Conservation (phyloP, 2,888 invertebrate genomes). For the Schizotus pectinicornis region DNA sequence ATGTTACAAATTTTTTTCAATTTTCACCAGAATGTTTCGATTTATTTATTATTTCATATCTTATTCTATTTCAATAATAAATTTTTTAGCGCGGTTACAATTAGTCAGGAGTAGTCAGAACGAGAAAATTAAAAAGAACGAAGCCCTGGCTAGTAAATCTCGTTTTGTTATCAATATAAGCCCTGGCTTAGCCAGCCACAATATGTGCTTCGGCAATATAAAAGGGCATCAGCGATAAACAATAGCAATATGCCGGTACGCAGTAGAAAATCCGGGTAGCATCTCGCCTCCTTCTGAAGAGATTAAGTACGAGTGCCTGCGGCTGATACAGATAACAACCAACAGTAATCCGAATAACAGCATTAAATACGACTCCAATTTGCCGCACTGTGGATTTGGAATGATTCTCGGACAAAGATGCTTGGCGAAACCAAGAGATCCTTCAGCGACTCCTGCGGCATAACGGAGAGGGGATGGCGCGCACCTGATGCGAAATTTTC, state of each 20-base stretch:
- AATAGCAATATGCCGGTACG: slow-evolving; percentile 34
- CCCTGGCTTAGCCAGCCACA: slow-evolving; percentile 20
- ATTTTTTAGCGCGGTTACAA: no score
- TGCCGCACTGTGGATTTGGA: slow-evolving; percentile 62
- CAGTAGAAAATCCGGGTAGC: slow-evolving; percentile 28
- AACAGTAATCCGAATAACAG: slow-evolving; percentile 61
- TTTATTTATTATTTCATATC: no score
- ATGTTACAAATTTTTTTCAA: no score
- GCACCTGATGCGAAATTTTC: slow-evolving; percentile 1
- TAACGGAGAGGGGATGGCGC: slow-evolving; percentile 1
- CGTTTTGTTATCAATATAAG: slow-evolving; percentile 27
- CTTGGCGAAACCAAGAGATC: slow-evolving; percentile 42
- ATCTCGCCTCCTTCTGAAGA: slow-evolving; percentile 44
- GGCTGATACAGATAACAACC: slow-evolving; percentile 57
- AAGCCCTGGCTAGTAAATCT: slow-evolving; percentile 2
- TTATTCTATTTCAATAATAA: no score
- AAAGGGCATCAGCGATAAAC: slow-evolving; percentile 31
- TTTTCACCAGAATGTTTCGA: no score
- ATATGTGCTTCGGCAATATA: slow-evolving; percentile 25
- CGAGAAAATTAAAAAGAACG: no score
- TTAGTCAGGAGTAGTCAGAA: no score
- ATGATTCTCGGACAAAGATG: slow-evolving; percentile 55
- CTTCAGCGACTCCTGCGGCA: slow-evolving; percentile 36
- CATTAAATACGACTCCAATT: slow-evolving; percentile 64
- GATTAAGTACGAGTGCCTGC: slow-evolving; percentile 57